Evolutionary conservation across 2,888 invertebrate genomes (phyloP).

Genomic region (Apodemia duryi): DNA sequence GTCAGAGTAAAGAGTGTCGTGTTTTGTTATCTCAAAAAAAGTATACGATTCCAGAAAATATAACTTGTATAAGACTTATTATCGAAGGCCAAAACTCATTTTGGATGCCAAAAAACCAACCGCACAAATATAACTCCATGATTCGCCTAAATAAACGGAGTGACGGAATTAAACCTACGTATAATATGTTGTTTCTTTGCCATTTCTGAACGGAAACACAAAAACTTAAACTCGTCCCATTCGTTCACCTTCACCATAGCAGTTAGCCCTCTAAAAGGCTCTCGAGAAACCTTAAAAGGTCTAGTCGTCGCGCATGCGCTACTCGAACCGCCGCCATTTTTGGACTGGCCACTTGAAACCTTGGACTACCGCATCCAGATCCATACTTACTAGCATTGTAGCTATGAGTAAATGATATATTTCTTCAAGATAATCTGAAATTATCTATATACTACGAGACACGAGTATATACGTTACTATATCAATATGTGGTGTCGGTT

Average conservation of each 20-base stretch:
- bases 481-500: too few species aligned
- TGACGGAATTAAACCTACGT: background rate
- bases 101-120: too few species aligned
- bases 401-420: background rate
- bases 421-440: too few species aligned
- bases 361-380: constrained; percentile 40
- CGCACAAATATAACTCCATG: too few species aligned
- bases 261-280: constrained; percentile 53
- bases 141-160: too few species aligned
- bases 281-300: constrained; percentile 65
- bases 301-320: constrained; percentile 48
- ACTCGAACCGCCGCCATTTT: constrained; percentile 57
- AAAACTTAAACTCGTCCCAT: constrained; percentile 9
- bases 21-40: too few species aligned
- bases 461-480: too few species aligned
- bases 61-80: constrained; percentile 14
- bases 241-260: constrained; percentile 9
- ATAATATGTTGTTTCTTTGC: background rate
- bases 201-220: constrained; percentile 3
- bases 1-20: too few species aligned
- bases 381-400: background rate
- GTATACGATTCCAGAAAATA: too few species aligned
- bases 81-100: background rate
- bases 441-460: too few species aligned
- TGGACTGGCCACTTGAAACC: constrained; percentile 49